Evolutionary conservation across 2,797 vertebrate genomes (phyloP).

Genomic region (Urocyon cinereoargenteus): DNA sequence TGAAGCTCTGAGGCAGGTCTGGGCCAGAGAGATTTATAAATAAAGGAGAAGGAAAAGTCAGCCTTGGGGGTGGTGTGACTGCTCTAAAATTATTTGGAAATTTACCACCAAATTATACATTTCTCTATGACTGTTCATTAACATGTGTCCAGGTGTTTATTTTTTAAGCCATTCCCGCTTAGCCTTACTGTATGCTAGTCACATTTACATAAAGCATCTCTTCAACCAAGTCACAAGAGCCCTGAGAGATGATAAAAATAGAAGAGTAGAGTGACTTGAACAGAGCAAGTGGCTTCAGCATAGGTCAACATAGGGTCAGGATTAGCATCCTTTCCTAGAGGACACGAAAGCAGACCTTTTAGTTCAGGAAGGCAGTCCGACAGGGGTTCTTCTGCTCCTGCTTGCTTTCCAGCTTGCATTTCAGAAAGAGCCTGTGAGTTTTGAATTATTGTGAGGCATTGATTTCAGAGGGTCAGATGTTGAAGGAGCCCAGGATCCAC

Average conservation of each 20-base stretch:
- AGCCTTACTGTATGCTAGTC: background rate
- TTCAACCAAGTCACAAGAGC: background rate
- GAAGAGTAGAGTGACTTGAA: background rate
- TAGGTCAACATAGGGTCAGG: background rate
- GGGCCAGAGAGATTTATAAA: background rate
- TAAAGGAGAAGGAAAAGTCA: background rate
- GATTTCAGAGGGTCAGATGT: background rate
- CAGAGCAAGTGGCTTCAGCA: background rate
- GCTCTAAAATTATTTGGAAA: background rate
- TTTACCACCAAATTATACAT: background rate
- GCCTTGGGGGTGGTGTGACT: background rate
- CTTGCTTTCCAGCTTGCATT: background rate
- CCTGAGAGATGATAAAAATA: background rate
- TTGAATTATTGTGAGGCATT: background rate
- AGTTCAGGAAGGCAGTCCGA: background rate
- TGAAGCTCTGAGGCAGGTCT: background rate
- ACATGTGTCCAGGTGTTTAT: background rate
- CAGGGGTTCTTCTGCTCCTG: too few relatives aligned
- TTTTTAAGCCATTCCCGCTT: background rate
- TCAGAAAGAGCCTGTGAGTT: background rate
- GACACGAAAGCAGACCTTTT: background rate
- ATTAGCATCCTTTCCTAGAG: background rate
- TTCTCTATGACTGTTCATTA: background rate
- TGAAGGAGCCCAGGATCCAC: background rate
- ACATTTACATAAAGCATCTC: background rate